These are phyloP conservation scores for Mechanitis messenoides DNA, from an alignment of 2,888 invertebrate genomes.

Conservation along the genomic window DNA sequence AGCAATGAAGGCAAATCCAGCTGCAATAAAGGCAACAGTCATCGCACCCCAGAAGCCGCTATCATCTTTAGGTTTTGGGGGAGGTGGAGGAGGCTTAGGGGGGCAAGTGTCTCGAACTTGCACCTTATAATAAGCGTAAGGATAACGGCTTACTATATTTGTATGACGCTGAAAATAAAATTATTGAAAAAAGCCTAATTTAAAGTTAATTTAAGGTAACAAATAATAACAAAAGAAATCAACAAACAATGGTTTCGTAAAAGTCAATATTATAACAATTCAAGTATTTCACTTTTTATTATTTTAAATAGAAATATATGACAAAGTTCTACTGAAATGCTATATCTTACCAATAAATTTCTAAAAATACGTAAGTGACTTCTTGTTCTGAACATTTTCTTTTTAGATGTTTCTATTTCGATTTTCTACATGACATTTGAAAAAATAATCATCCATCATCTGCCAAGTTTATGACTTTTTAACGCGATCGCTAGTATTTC, in stretches of 20 bases:
- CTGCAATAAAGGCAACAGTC: slow-evolving; percentile 40
- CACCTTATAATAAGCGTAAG: slow-evolving; percentile 32
- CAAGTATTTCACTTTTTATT: no score
- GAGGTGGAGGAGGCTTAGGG: slow-evolving; percentile 40
- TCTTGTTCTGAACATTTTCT: slow-evolving; percentile 46
- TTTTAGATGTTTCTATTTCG: slow-evolving; percentile 11
- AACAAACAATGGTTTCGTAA: no score
- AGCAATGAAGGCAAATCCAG: slow-evolving; percentile 51
- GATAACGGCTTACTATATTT: slow-evolving; percentile 30
- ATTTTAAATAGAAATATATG: no score
- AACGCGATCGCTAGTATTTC: no score
- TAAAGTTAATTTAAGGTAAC: no score
- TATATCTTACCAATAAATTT: slow-evolving; percentile 43
- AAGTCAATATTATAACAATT: no score
- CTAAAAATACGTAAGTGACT: slow-evolving; percentile 34
- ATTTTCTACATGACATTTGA: slow-evolving; percentile 6
- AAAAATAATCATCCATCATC: background rate
- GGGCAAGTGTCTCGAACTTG: slow-evolving; percentile 47
- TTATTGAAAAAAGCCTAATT: no score
- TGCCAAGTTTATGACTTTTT: background rate
- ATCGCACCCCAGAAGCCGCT: slow-evolving; percentile 49
- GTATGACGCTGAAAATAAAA: slow-evolving; percentile 33
- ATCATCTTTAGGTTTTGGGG: slow-evolving; percentile 51
- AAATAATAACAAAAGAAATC: no score
- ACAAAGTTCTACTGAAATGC: no score